Evolutionary conservation across 1,140 invertebrate genomes (phyloP), one percentile per base, ranked within the genome.

Genomic region (Ceratosolen fusciceps): DNA sequence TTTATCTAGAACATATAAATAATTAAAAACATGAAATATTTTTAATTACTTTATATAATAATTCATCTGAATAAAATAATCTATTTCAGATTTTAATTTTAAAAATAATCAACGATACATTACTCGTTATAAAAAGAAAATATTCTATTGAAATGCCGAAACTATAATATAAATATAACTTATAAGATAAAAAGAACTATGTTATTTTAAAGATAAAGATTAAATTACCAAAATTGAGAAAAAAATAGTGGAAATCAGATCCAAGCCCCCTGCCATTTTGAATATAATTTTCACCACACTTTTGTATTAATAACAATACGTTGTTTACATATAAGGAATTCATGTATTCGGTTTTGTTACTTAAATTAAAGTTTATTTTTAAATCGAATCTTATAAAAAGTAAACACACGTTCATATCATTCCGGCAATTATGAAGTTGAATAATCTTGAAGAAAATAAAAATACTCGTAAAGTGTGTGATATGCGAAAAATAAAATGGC

Each of bases 201-300:
- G 5, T 49, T 47, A 47, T 47, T 47, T 47, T 26, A 70, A 70
- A 26, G 26, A 70, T 70, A 71, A 52, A 71, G 34, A 31, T 29
- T 16, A 54, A 71, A 54, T 71, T 71, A 71, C 68, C 68, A 71
- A 54, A 31, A 1, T 54, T 31, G 54, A 9, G 16, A 26, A 16
- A 19, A 71, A 54, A 34, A 71, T 29, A 34, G 26, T 10, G 21
- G 21, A 54, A 52, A 54, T 14, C 19, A 71, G 29, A n/a, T 71
- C 26, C 14, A 31, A 26, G 24, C 2, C 1, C 26, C 31, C 29
- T 47, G 39, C 9, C 67, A 70, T 70, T 70, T 70, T 47, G 9
- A 8, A 49, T 10, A 49, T 10, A 70, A 47, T 24, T 67, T 47
- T 37, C 37, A 3, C 3, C 29, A n/a, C n/a, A 65, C 21, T 21